A percentile compares a stretch with the other conserved stretches of the same genome.
Conservation (phyloP, 2,113 vertebrate species). For the Paedocypris sp. region DNA sequence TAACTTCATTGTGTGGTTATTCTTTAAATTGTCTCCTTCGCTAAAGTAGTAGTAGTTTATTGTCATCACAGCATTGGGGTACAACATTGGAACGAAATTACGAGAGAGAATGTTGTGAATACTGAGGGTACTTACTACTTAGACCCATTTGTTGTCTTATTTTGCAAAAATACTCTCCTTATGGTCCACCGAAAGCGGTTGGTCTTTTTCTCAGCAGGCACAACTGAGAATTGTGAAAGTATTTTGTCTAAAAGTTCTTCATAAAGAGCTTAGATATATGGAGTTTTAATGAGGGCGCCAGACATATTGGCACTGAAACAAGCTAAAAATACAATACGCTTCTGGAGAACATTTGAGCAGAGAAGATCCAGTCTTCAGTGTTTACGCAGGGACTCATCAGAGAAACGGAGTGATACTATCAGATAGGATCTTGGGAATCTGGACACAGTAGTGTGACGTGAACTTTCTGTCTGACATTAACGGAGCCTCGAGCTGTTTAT, state of each 20-base stretch:
- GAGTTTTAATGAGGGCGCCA: background rate
- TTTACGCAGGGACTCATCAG: constrained; percentile 49
- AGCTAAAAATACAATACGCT: background rate
- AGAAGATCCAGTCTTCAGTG: constrained; percentile 46
- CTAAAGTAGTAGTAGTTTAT: too few species aligned
- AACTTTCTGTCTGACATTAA: constrained; percentile 72
- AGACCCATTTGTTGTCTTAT: too few species aligned
- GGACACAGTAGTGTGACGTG: constrained; percentile 57
- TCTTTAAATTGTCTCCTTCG: too few species aligned
- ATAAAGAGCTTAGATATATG: background rate
- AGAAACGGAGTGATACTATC: constrained; percentile 55
- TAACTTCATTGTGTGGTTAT: too few species aligned
- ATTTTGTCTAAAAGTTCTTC: background rate
- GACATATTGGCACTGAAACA: background rate
- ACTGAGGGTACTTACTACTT: too few species aligned
- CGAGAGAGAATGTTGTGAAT: too few species aligned
- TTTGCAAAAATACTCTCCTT: too few species aligned
- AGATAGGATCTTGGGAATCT: constrained; percentile 64
- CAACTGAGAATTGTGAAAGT: background rate
- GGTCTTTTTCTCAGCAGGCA: background rate
- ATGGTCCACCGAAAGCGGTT: background rate
- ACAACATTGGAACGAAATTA: too few species aligned
- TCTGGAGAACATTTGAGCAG: too few species aligned
- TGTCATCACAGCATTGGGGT: too few species aligned
- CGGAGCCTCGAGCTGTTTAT: constrained; percentile 59